phyloP scores from a whole-genome alignment of 53 echinoderm and acorn worm species.

The Henricia sp. region DNA sequence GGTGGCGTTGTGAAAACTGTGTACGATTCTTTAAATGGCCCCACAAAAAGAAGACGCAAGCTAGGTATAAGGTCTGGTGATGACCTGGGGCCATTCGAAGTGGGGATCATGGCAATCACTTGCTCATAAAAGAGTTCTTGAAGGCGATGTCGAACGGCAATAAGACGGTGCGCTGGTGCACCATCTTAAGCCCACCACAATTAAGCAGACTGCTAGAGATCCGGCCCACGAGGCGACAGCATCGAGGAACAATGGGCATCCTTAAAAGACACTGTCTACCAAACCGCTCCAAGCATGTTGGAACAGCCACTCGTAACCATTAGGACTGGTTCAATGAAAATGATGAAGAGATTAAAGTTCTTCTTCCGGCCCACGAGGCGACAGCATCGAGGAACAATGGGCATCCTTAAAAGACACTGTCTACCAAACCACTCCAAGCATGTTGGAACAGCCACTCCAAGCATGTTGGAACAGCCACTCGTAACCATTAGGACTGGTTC shows the following conservation, averaged over 20 bases:
- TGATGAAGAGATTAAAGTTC: neutral
- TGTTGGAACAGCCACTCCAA: neutral
- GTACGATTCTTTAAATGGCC: too few relatives aligned
- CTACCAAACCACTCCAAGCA: neutral
- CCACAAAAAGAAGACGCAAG: too few relatives aligned
- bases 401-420: neutral
- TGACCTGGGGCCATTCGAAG: too few relatives aligned
- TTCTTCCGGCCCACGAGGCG: neutral
- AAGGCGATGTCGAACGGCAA: too few relatives aligned
- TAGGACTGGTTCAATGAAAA: slow-evolving; percentile 27
- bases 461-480: neutral
- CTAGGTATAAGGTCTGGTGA: too few relatives aligned
- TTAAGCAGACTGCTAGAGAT: too few relatives aligned
- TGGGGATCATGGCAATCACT: too few relatives aligned
- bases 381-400: neutral
- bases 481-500: slow-evolving; percentile 26
- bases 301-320: slow-evolving; percentile 1
- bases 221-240: neutral
- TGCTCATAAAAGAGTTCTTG: too few relatives aligned
- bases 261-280: slow-evolving; percentile 4
- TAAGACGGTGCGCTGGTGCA: too few relatives aligned
- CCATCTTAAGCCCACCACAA: too few relatives aligned
- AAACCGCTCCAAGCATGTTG: neutral
- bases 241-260: neutral
- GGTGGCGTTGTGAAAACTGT: too few relatives aligned